Evolutionary conservation across 2,113 vertebrate species (phyloP).

Genomic region (Elachura formosa): DNA sequence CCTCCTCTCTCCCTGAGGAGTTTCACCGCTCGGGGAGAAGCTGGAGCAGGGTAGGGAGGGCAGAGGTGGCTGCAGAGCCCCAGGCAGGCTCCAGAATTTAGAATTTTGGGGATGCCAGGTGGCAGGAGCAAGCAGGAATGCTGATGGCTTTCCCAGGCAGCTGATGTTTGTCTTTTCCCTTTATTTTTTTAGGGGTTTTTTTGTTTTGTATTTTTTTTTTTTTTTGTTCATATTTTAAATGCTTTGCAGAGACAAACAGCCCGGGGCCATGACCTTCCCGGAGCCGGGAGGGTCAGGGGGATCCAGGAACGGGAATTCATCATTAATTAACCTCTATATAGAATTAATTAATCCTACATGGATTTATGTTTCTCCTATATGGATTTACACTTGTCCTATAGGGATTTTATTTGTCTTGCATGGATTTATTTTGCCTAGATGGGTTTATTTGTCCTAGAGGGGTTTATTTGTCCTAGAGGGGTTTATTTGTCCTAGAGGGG

Average conservation of each 20-base stretch:
- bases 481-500: background rate
- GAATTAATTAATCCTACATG: background rate
- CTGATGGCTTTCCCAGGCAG: constrained; percentile 68
- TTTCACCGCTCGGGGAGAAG: background rate
- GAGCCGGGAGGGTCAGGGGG: fast-evolving
- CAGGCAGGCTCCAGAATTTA: background rate
- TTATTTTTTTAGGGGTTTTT: no score
- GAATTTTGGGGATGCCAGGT: background rate
- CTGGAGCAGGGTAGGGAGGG: background rate
- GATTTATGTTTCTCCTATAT: background rate
- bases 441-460: background rate
- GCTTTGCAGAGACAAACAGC: constrained; percentile 20
- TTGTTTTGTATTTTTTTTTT: background rate
- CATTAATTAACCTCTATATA: background rate
- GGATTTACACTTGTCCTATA: background rate
- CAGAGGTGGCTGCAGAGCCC: background rate
- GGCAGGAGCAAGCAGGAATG: constrained; percentile 9
- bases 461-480: background rate
- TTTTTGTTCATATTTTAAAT: background rate
- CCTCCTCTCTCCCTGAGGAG: background rate
- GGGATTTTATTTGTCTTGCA: background rate
- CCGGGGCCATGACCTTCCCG: background rate
- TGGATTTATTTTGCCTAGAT: background rate
- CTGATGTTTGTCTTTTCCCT: background rate
- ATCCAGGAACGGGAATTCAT: background rate